A percentile compares a stretch with the other conserved stretches of the same genome.
Evolutionary conservation across 1,140 invertebrate genomes (phyloP).

Genomic region (Matsumurasca onukii): DNA sequence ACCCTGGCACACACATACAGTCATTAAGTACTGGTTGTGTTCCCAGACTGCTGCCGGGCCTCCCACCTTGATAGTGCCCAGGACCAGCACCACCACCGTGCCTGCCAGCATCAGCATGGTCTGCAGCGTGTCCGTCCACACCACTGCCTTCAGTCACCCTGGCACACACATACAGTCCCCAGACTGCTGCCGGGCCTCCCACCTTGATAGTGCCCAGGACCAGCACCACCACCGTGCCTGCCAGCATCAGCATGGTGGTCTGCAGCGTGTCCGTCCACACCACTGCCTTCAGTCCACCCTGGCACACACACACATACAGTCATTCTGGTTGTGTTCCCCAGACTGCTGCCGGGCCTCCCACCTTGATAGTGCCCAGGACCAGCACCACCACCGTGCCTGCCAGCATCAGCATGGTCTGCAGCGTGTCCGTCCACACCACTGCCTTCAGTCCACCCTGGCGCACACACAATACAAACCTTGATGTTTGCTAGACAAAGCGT

Average conservation of each 20-base stretch:
- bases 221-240: conserved; percentile 65
- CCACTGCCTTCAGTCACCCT: too few species aligned
- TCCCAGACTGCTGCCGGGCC: too few species aligned
- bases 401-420: conserved; percentile 78
- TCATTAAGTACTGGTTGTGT: too few species aligned
- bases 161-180: conserved; percentile 56
- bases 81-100: too few species aligned
- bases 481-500: too few species aligned
- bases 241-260: conserved; percentile 73
- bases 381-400: conserved; percentile 66
- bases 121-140: too few species aligned
- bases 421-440: conserved; percentile 84
- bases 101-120: too few species aligned
- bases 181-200: conserved; percentile 65
- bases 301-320: too few species aligned
- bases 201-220: conserved; percentile 63
- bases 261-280: conserved; percentile 87
- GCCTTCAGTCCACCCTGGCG: conserved; percentile 81
- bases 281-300: conserved; percentile 86
- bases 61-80: too few species aligned
- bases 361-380: conserved; percentile 62
- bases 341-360: conserved; percentile 65
- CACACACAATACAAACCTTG: too few species aligned
- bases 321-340: too few species aligned
- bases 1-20: conserved; percentile 65